Evolutionary conservation across 2,888 invertebrate genomes (phyloP).

Genomic region (Anoncus sp.): DNA sequence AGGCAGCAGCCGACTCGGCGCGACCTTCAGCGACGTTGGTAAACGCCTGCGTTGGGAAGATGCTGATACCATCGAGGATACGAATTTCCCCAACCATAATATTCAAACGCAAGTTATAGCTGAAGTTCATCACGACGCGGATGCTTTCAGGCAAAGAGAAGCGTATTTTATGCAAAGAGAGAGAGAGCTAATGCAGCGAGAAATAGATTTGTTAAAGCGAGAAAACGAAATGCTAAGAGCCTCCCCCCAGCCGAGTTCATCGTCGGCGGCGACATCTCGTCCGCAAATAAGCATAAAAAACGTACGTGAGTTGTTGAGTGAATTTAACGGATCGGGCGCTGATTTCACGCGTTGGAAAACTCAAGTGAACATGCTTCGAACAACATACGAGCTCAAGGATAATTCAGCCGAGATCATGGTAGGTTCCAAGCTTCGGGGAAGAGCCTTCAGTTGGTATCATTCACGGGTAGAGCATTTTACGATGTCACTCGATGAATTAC

Average conservation of each 20-base stretch:
- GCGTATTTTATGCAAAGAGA: conserved; percentile 8
- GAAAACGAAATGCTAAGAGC: conserved; percentile 35
- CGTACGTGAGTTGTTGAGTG: conserved; percentile 51
- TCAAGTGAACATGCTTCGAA: conserved; percentile 50
- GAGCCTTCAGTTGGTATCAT: conserved; percentile 55
- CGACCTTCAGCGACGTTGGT: neutral
- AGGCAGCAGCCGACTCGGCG: no score
- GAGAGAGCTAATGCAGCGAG: conserved; percentile 25
- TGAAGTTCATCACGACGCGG: neutral
- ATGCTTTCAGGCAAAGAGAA: neutral
- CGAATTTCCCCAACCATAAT: no score
- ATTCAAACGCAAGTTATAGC: neutral
- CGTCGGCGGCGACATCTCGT: conserved; percentile 23
- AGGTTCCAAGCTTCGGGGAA: conserved; percentile 55
- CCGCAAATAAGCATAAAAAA: conserved; percentile 37
- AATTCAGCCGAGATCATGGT: conserved; percentile 42
- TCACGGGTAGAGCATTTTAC: conserved; percentile 48
- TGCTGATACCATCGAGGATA: no score
- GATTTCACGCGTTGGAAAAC: conserved; percentile 49
- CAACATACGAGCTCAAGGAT: conserved; percentile 53
- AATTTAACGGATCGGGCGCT: conserved; percentile 48
- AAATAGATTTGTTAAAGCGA: conserved; percentile 24
- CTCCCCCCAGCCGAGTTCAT: conserved; percentile 22
- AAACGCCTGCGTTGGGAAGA: no score
- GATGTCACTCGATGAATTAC: conserved; percentile 49